Conservation (phyloP, 2,797 vertebrate species). For the Poecilia wingei region DNA sequence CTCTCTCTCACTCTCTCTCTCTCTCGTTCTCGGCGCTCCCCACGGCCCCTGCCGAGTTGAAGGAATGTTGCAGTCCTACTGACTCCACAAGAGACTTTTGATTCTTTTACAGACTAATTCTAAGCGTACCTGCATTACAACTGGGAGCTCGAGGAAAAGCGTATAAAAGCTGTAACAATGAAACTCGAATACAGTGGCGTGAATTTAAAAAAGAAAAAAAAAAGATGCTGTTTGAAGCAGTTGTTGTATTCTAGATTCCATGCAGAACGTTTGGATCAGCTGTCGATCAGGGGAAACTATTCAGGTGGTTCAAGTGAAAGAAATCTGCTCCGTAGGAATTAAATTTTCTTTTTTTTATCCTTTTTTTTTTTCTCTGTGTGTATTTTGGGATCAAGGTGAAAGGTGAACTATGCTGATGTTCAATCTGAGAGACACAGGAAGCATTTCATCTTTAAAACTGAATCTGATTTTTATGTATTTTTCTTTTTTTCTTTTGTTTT, state of each 20-base stretch:
- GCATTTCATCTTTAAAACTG: constrained; percentile 77
- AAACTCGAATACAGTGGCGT: constrained; percentile 75
- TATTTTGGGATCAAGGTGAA: constrained; percentile 76
- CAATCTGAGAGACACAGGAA: constrained; percentile 72
- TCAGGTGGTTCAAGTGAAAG: constrained; percentile 63
- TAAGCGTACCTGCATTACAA: constrained; percentile 70
- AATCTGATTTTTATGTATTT: constrained; percentile 71
- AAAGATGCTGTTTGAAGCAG: constrained; percentile 81
- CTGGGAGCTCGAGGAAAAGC: constrained; percentile 69
- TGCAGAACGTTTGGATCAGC: constrained; percentile 73
- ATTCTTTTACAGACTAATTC: constrained; percentile 73
- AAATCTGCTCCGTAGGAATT: constrained; percentile 73
- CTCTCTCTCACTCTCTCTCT: constrained; percentile 12
- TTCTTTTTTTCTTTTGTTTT: constrained; percentile 48
- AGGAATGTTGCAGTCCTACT: constrained; percentile 76
- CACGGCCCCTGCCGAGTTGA: constrained; percentile 62
- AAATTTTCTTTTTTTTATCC: constrained; percentile 30
- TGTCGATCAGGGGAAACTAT: constrained; percentile 72
- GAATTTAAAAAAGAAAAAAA: constrained; percentile 64
- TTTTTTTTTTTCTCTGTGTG: constrained; percentile 65
- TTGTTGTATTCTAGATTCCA: constrained; percentile 83
- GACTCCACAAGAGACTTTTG: constrained; percentile 78
- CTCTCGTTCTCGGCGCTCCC: constrained; percentile 63
- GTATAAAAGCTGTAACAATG: constrained; percentile 76
- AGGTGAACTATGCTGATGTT: constrained; percentile 74